Evolutionary conservation across 1,140 invertebrate species (phyloP).

Genomic region (Heliconius hewitsoni): DNA sequence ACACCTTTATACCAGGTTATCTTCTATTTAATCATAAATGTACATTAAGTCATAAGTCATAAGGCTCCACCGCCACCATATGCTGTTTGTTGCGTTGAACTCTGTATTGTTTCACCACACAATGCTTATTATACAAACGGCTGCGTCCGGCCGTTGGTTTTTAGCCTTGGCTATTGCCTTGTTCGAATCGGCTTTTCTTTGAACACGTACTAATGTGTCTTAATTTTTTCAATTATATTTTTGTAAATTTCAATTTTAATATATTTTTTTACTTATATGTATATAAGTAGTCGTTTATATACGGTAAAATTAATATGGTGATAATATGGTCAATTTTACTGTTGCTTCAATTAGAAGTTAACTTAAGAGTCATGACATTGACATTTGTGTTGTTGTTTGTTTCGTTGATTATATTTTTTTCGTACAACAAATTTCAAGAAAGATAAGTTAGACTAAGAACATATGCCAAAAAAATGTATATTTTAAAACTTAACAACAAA

Average conservation of each 20-base stretch:
- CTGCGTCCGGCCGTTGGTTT: conserved; percentile 38
- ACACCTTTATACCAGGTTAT: neutral
- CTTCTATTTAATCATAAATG: neutral
- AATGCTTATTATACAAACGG: conserved; percentile 43
- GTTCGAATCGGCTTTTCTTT: conserved; percentile 29
- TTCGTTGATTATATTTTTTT: no score
- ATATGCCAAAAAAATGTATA: no score
- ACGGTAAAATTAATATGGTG: no score
- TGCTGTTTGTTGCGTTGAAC: conserved; percentile 9
- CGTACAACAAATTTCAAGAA: no score
- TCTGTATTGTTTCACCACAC: conserved; percentile 43
- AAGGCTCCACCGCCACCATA: conserved; percentile 12
- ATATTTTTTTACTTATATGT: no score
- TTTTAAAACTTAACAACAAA: no score
- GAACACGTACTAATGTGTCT: neutral
- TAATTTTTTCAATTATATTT: neutral
- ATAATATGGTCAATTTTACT: no score
- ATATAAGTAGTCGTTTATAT: no score
- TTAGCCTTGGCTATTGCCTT: conserved; percentile 36
- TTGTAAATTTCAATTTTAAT: neutral
- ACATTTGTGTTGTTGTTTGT: no score
- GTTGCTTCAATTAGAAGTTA: no score
- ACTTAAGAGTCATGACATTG: no score
- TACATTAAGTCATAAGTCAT: neutral
- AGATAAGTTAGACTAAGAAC: no score